Evolutionary conservation across 1,140 invertebrate species (phyloP).

Genomic region (Drosophila cardini): DNA sequence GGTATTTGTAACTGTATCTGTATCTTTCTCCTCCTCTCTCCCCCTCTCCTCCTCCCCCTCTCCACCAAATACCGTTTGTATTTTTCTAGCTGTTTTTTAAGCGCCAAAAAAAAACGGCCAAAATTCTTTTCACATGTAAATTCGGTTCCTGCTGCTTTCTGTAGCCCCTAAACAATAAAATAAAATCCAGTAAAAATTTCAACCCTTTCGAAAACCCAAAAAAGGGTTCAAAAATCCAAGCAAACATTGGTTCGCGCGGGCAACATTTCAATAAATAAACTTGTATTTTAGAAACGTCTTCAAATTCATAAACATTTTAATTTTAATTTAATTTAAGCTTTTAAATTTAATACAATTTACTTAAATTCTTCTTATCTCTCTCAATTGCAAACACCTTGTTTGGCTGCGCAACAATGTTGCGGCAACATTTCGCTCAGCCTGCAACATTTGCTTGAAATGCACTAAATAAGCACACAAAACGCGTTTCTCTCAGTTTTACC

Average conservation of each 20-base stretch:
- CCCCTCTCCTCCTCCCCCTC: not conserved
- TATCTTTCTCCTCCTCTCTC: too few species aligned
- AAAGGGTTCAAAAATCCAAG: not conserved
- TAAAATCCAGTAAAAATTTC: slow-evolving; percentile 5
- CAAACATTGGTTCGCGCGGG: slow-evolving; percentile 1
- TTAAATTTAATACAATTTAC: not conserved
- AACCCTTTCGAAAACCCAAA: slow-evolving; percentile 27
- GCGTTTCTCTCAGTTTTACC: slow-evolving; percentile 35
- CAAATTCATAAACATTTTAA: too few species aligned
- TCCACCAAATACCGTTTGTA: not conserved
- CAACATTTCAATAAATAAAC: slow-evolving; percentile 1
- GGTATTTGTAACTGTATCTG: too few species aligned
- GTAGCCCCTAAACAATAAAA: slow-evolving; percentile 13
- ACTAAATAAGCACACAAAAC: slow-evolving; percentile 56
- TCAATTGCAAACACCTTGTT: slow-evolving; percentile 2
- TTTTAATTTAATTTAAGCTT: not conserved
- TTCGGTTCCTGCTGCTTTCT: not conserved
- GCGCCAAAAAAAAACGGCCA: slow-evolving; percentile 43
- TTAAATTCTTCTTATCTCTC: not conserved
- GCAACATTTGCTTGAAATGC: slow-evolving; percentile 37
- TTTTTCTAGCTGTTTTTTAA: slow-evolving; percentile 6
- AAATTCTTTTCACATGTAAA: slow-evolving; percentile 65
- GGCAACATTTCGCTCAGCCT: slow-evolving; percentile 45
- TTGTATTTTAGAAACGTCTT: too few species aligned
- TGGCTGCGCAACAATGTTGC: slow-evolving; percentile 56